phyloP scores from a whole-genome alignment of 2,113 vertebrate genomes.

The Rattus rattus region DNA sequence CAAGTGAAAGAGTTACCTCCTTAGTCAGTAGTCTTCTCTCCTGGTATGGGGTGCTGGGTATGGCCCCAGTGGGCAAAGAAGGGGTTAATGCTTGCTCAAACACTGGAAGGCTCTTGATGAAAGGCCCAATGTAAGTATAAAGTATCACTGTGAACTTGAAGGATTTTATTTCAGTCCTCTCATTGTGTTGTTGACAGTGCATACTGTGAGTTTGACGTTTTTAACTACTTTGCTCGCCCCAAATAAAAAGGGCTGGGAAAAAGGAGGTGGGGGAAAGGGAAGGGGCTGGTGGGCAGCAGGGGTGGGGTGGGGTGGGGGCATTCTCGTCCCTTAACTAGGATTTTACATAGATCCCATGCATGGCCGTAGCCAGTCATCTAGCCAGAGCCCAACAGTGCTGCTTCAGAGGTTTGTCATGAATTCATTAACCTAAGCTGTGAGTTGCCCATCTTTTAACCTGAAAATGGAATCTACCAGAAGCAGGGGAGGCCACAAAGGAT shows the following conservation, averaged over 20 bases:
- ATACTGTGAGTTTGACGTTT: constrained; percentile 81
- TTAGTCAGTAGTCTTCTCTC: background rate
- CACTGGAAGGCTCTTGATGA: constrained; percentile 48
- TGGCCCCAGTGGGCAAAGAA: background rate
- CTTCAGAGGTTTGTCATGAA: constrained; percentile 62
- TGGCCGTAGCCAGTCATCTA: background rate
- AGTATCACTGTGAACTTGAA: constrained; percentile 70
- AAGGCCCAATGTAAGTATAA: constrained; percentile 75
- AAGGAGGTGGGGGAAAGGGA: constrained; percentile 45
- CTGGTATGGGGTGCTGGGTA: background rate
- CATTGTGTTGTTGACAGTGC: constrained; percentile 80
- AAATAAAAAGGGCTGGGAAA: constrained; percentile 73
- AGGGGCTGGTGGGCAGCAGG: background rate
- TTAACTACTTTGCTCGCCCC: constrained; percentile 77
- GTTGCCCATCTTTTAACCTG: constrained; percentile 43
- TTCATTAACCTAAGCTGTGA: constrained; percentile 62
- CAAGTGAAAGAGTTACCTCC: background rate
- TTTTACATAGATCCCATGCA: constrained; percentile 42
- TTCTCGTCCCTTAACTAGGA: constrained; percentile 14
- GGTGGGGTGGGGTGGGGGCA: too few species aligned
- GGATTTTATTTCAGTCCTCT: constrained; percentile 78
- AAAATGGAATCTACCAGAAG: constrained; percentile 31
- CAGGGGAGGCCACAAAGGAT: background rate
- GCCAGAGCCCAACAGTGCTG: background rate
- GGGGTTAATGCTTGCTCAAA: constrained; percentile 68